Evolutionary conservation across 2,113 vertebrate genomes (phyloP).

Genomic region (Cololabis saira): DNA sequence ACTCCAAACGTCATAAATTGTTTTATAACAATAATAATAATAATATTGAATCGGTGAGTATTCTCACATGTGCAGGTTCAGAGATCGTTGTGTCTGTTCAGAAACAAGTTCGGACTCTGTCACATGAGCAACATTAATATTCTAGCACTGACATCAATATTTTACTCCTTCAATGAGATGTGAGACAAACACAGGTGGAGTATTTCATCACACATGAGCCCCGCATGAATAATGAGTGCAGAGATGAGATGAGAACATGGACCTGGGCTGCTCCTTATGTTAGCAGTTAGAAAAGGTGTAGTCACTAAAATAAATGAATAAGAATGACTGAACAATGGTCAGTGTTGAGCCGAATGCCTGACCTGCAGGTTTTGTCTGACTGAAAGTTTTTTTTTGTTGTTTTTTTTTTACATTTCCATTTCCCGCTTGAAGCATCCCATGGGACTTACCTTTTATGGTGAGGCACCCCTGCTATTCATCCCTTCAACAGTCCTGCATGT

Average conservation of each 20-base stretch:
- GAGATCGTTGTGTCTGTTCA: slow-evolving; percentile 10
- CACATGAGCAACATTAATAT: slow-evolving; percentile 71
- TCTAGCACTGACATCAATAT: slow-evolving; percentile 75
- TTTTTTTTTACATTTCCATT: slow-evolving; percentile 32
- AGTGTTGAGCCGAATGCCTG: slow-evolving; percentile 17
- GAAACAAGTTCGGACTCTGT: slow-evolving; percentile 11
- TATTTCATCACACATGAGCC: slow-evolving; percentile 52
- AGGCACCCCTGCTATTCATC: slow-evolving; percentile 61
- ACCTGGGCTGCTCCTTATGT: slow-evolving; percentile 15
- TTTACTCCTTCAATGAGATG: slow-evolving; percentile 70
- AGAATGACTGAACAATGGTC: slow-evolving; percentile 15
- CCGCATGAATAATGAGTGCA: slow-evolving; percentile 65
- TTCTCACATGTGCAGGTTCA: neutral
- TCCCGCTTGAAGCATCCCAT: slow-evolving; percentile 49
- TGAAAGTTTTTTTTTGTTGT: slow-evolving; percentile 9
- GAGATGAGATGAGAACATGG: slow-evolving; percentile 63
- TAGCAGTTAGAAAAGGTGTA: slow-evolving; percentile 21
- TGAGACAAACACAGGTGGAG: slow-evolving; percentile 58
- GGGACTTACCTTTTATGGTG: slow-evolving; percentile 80
- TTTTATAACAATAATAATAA: too few relatives aligned
- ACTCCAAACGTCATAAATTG: too few relatives aligned
- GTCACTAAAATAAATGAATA: slow-evolving; percentile 9
- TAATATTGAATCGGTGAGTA: too few relatives aligned
- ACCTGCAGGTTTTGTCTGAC: slow-evolving; percentile 17
- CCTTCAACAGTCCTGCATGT: slow-evolving; percentile 45